Conservation (phyloP, 2,113 vertebrate genomes). For the human (Homo sapiens) region DNA sequence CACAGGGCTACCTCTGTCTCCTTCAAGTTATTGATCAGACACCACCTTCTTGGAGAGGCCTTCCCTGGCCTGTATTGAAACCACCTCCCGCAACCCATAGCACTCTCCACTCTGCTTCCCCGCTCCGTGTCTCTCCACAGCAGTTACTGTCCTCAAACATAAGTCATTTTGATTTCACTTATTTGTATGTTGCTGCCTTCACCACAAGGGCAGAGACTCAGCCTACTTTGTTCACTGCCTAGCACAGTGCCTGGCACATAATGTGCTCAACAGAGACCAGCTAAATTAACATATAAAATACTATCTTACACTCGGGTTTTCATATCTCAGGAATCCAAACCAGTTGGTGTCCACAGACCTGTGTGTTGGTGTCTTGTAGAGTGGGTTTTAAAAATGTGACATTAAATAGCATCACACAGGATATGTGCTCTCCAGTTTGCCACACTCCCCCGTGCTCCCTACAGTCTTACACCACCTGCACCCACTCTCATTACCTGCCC, state of each 20-base stretch:
- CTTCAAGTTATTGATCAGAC: background rate
- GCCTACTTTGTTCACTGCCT: background rate
- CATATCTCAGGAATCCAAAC: background rate
- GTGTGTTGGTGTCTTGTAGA: background rate
- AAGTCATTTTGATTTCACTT: too few relatives aligned
- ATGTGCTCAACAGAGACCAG: background rate
- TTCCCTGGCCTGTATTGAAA: background rate
- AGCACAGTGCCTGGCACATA: background rate
- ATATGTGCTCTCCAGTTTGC: background rate
- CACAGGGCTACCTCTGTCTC: background rate
- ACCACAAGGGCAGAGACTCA: rapidly evolving
- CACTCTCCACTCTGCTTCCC: background rate
- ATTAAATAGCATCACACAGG: background rate
- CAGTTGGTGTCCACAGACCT: background rate
- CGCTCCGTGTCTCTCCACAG: too few relatives aligned
- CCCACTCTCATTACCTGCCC: background rate
- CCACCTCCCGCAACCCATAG: background rate
- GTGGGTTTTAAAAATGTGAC: background rate
- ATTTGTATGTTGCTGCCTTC: background rate
- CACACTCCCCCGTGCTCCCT: background rate
- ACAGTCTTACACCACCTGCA: rapidly evolving
- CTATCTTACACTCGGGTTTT: background rate
- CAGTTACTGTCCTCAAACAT: background rate
- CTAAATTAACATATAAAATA: background rate
- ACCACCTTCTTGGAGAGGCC: background rate